Conservation (phyloP, 2,113 vertebrate genomes). For the Grammomys surdaster region DNA sequence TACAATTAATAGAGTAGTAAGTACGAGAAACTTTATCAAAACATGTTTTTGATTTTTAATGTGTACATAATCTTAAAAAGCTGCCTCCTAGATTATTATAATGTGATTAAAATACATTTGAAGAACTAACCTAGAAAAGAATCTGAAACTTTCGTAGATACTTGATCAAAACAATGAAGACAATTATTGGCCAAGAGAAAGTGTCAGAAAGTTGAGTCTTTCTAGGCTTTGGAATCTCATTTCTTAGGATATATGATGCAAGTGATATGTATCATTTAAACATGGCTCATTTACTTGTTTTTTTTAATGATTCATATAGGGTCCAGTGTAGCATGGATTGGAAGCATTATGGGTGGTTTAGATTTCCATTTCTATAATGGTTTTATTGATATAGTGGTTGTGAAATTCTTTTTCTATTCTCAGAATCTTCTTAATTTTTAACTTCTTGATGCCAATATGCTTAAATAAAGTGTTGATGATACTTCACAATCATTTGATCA, state of each 20-base stretch:
- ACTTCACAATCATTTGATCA: not conserved
- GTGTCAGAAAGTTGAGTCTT: not conserved
- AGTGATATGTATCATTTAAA: conserved; percentile 35
- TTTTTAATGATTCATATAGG: not conserved
- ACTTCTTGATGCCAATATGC: not conserved
- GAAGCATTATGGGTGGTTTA: not conserved
- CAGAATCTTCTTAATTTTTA: not conserved
- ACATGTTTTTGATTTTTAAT: not conserved
- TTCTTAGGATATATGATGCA: not conserved
- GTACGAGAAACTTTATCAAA: not conserved
- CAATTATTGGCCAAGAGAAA: conserved; percentile 44
- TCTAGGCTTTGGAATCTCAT: conserved; percentile 33
- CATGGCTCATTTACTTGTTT: conserved; percentile 19
- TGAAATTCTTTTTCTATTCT: not conserved
- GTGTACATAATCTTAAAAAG: not conserved
- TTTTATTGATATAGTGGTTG: not conserved
- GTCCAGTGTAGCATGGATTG: not conserved
- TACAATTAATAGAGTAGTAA: not conserved
- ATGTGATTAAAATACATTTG: conserved; percentile 31
- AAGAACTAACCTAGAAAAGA: not conserved
- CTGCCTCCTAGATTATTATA: not conserved
- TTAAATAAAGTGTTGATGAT: not conserved
- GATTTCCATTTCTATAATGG: not conserved
- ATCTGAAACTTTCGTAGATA: conserved; percentile 8
- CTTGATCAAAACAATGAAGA: conserved; percentile 39